These are phyloP conservation scores for Muscicapa striata DNA, from an alignment of 2,797 vertebrate species.

Conservation along the genomic window DNA sequence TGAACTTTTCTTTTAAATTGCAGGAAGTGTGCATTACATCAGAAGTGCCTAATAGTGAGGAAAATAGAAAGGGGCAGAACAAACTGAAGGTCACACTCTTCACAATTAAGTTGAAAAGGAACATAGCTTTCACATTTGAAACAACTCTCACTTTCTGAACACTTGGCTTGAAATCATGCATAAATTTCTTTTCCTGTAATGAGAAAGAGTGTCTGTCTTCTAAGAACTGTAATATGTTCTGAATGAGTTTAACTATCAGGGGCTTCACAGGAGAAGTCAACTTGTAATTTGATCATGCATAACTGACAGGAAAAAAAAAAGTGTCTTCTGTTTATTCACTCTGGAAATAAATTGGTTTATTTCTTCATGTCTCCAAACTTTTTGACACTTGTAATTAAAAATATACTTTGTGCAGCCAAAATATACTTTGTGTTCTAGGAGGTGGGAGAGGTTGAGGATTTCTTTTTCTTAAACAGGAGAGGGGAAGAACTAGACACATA, in stretches of 20 bases:
- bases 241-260: background rate
- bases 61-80: slow-evolving; percentile 10
- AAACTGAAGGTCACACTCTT: slow-evolving; percentile 25
- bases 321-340: background rate
- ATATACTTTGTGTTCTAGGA: background rate
- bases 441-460: background rate
- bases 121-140: slow-evolving; percentile 12
- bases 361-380: background rate
- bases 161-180: slow-evolving; percentile 20
- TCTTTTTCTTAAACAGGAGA: background rate
- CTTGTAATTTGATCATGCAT: background rate
- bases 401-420: background rate
- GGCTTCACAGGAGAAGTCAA: background rate
- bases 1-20: background rate
- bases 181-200: slow-evolving; percentile 19
- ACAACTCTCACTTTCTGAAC: background rate
- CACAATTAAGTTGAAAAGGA: slow-evolving; percentile 14
- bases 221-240: background rate
- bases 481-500: background rate
- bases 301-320: slow-evolving; percentile 1
- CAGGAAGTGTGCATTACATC: background rate
- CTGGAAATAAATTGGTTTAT: background rate
- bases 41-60: background rate
- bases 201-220: slow-evolving; percentile 1
- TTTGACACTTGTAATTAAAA: background rate